A percentile compares a stretch with the other conserved stretches of the same genome.
These are phyloP conservation scores for Heliconius ismenius DNA, from an alignment of 2,888 invertebrate species.

Conservation along the genomic window DNA sequence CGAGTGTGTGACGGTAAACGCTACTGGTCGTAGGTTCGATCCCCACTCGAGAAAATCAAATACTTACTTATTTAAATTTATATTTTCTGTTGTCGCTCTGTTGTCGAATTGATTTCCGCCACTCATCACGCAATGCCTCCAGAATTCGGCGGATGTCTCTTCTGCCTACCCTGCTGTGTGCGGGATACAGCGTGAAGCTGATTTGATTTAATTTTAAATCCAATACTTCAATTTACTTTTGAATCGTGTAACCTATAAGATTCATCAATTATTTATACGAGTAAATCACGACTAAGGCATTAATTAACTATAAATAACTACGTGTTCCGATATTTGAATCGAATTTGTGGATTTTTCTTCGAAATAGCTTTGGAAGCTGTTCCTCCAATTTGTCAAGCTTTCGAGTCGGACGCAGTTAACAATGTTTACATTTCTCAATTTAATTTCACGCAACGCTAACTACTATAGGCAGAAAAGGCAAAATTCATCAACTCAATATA, in stretches of 20 bases:
- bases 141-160: no score
- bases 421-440: slow-evolving; percentile 37
- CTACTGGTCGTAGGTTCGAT: no score
- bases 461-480: slow-evolving; percentile 22
- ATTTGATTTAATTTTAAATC: background rate
- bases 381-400: slow-evolving; percentile 33
- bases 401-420: slow-evolving; percentile 28
- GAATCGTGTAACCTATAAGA: background rate
- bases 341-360: background rate
- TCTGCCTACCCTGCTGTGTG: no score
- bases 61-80: no score
- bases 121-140: no score
- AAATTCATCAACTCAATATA: slow-evolving; percentile 11
- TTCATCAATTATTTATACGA: background rate
- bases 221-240: background rate
- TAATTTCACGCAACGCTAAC: slow-evolving; percentile 39
- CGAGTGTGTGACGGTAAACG: no score
- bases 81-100: no score
- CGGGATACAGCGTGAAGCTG: no score
- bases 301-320: background rate
- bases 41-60: no score
- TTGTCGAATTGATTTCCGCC: no score
- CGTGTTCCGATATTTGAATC: background rate
- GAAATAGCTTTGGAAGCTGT: slow-evolving; percentile 5
- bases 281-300: background rate